phyloP scores from a whole-genome alignment of 1,140 invertebrate genomes.

The Hylyphantes graminicola region DNA sequence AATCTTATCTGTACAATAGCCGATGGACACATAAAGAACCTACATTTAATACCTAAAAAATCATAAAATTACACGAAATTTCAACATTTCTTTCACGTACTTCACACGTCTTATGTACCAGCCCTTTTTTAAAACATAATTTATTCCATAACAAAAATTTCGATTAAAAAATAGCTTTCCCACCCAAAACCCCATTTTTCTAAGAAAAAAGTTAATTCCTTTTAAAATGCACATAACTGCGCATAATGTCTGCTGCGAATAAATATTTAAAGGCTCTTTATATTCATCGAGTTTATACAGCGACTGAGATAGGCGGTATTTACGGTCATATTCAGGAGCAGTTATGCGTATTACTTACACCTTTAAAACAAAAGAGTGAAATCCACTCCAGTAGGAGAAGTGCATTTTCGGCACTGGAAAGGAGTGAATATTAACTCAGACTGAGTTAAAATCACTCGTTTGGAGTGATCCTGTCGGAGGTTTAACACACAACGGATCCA shows the following conservation, averaged over 20 bases:
- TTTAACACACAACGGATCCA: no score
- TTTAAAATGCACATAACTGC: conserved; percentile 52
- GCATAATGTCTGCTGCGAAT: conserved; percentile 29
- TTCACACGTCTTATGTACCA: neutral
- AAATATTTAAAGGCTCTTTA: conserved; percentile 47
- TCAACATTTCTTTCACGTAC: neutral
- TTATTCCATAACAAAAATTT: neutral
- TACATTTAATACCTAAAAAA: neutral
- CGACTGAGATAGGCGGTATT: neutral
- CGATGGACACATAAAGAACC: neutral
- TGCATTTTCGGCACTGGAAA: no score
- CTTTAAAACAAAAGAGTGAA: no score
- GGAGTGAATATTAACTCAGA: no score
- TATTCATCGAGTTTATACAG: conserved; percentile 37
- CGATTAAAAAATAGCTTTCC: conserved; percentile 49
- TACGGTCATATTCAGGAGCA: neutral
- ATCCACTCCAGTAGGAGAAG: no score
- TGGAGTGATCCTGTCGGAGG: no score
- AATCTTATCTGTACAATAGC: no score
- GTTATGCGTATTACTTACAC: neutral
- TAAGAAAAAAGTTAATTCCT: conserved; percentile 33
- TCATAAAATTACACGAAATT: neutral
- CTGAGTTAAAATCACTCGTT: no score
- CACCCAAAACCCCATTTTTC: neutral
- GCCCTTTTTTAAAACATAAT: conserved; percentile 10